Evolutionary conservation across 2,888 invertebrate species (phyloP), one percentile per base, ranked within the genome.

Genomic region (Lasioglossum lativentre): DNA sequence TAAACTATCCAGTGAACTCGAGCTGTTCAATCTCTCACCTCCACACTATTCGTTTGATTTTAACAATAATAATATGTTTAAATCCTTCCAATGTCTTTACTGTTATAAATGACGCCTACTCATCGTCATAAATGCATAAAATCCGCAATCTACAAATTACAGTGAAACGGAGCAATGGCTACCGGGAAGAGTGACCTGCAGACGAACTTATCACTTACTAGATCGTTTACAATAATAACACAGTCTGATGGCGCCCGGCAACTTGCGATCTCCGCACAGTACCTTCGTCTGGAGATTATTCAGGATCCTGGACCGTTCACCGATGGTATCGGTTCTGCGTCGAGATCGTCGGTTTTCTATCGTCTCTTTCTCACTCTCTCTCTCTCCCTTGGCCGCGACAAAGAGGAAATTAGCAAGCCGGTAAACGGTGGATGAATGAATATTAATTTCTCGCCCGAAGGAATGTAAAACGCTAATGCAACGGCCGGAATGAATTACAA

Each of bases 391-490:
- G n/a, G 2, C 59, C 27, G 40, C 68, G 16, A 47, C 63, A 56
- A 66, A 78, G 34, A 47, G 59, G 52, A 72, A 81, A 87, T 87
- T 84, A 84, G 19, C 74, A 27, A 34, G n/a, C 75, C 81, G 82
- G 56, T 71, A 82, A 80, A 80, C 71, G 71, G 79, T 66, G 83
- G 30, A 73, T 77, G 47, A 82, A 84, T 80, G 80, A 85, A 90
- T 84, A 86, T 85, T 90, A 88, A 86, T 90, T 85, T 83, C 42
- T 63, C 23, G 27, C 56, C 42, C 34, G 78, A 79, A 76, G 73
- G 66, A 84, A 86, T 81, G 77, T 73, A 63, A 84, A 90, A 81
- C 71, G 74, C 68, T 78, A 78, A 80, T 45, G 80, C 73, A 75
- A 80, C 75, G 72, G 70, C 52, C 77, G 80, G 30, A 72, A 76